A percentile compares a stretch with the other conserved stretches of the same genome.
phyloP scores from a whole-genome alignment of 2,888 invertebrate genomes.

The Eledona agricola region DNA sequence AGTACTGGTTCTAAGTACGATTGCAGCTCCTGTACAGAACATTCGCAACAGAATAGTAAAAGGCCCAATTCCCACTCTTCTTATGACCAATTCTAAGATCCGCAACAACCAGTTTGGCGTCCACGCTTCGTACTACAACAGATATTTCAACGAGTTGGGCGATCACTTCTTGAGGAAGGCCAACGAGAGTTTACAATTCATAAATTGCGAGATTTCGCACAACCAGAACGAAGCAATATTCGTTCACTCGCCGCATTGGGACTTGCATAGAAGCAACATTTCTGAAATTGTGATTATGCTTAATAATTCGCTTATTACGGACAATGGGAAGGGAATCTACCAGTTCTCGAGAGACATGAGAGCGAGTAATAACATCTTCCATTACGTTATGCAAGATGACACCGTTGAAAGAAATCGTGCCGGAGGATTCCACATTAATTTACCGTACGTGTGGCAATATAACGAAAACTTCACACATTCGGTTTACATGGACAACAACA shows the following conservation, averaged over 20 bases:
- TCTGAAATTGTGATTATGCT: conserved; percentile 91
- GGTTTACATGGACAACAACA: conserved; percentile 85
- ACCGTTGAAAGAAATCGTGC: conserved; percentile 84
- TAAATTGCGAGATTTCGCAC: conserved; percentile 82
- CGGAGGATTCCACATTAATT: conserved; percentile 86
- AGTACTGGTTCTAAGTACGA: conserved; percentile 79
- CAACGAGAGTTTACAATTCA: conserved; percentile 84
- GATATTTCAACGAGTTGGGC: conserved; percentile 84
- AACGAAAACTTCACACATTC: conserved; percentile 95
- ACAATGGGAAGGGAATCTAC: conserved; percentile 87
- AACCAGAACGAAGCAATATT: conserved; percentile 84
- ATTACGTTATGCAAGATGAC: conserved; percentile 89
- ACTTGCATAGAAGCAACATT: conserved; percentile 83
- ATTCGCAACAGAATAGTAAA: conserved; percentile 77
- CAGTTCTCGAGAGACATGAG: conserved; percentile 93
- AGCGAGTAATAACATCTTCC: conserved; percentile 96
- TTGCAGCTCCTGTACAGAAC: conserved; percentile 77
- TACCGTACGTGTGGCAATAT: conserved; percentile 96
- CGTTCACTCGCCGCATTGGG: conserved; percentile 86
- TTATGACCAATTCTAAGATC: conserved; percentile 76
- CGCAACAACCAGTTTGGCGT: conserved; percentile 84
- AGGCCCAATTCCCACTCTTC: conserved; percentile 82
- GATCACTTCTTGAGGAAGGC: conserved; percentile 87
- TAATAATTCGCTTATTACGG: conserved; percentile 83
- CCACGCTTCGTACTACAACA: conserved; percentile 86